A percentile compares a stretch with the other conserved stretches of the same genome.
Evolutionary conservation across 1,140 invertebrate genomes (phyloP).

Genomic region (Bombus vancouverensis): DNA sequence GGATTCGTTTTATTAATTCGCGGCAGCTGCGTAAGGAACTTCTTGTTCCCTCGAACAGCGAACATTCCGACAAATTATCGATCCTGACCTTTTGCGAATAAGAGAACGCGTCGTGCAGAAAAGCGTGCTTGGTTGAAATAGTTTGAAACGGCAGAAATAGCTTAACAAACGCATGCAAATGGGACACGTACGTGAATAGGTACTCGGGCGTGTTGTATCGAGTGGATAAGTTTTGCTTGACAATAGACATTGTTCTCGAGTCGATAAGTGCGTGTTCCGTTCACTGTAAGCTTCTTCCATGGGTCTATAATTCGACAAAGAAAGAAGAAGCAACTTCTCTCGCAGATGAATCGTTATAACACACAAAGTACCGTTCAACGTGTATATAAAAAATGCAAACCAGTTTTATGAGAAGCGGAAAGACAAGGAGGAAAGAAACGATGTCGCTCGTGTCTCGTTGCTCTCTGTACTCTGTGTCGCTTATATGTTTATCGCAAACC

Average conservation of each 20-base stretch:
- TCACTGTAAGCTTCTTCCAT: neutral
- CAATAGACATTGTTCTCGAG: conserved; percentile 31
- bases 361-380: neutral
- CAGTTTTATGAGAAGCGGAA: neutral
- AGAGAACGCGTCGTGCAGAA: too few relatives aligned
- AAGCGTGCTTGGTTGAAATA: neutral
- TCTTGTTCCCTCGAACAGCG: too few relatives aligned
- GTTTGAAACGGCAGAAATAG: neutral
- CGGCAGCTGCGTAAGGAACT: too few relatives aligned
- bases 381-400: conserved; percentile 22
- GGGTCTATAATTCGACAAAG: neutral
- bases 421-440: neutral
- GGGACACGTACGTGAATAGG: neutral
- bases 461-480: conserved; percentile 41
- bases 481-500: conserved; percentile 58
- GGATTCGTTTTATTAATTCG: neutral
- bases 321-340: neutral
- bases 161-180: neutral
- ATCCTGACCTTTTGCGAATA: too few relatives aligned
- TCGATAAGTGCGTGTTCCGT: conserved; percentile 9
- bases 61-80: too few relatives aligned
- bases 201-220: neutral
- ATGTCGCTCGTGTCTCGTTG: conserved; percentile 33
- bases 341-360: neutral
- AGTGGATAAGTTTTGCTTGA: conserved; percentile 11